Conservation (phyloP, 2,888 invertebrate genomes). For the Oscheius sp. region DNA sequence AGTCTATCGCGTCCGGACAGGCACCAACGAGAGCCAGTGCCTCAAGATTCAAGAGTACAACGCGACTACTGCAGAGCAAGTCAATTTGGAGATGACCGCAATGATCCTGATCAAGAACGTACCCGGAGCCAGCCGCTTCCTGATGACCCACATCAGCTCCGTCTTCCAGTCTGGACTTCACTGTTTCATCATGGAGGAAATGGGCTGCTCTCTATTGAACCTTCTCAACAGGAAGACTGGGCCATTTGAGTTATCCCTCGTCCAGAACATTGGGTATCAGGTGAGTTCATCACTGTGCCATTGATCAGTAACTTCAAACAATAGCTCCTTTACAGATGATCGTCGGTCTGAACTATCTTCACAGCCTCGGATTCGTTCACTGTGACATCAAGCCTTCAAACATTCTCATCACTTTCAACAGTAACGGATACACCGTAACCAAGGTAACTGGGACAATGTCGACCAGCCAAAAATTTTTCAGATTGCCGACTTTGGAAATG, state of each 20-base stretch:
- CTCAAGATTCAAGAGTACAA: slow-evolving; percentile 8
- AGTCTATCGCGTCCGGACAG: background rate
- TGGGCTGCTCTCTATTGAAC: background rate
- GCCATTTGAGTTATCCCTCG: background rate
- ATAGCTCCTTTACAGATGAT: background rate
- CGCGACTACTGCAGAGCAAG: too few species aligned
- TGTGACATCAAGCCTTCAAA: slow-evolving; percentile 24
- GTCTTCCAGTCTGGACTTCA: background rate
- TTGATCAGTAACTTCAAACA: background rate
- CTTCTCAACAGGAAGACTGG: slow-evolving; percentile 3
- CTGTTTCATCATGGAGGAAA: slow-evolving; percentile 10
- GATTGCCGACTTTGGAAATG: slow-evolving; percentile 17
- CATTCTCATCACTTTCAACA: background rate
- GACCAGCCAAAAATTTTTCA: background rate
- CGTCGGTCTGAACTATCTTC: slow-evolving; percentile 6
- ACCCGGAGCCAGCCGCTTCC: background rate
- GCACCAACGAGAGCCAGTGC: slow-evolving; percentile 1
- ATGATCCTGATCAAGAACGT: background rate
- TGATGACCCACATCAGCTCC: slow-evolving; percentile 3
- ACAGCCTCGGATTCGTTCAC: slow-evolving; percentile 2
- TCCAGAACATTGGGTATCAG: slow-evolving; percentile 21
- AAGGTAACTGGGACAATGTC: background rate
- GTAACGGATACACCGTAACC: background rate
- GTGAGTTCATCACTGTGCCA: background rate
- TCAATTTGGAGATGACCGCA: background rate